Base-by-base conservation (phyloP, 2,888 invertebrate genomes). In the Rugalucina vietnamica region DNA sequence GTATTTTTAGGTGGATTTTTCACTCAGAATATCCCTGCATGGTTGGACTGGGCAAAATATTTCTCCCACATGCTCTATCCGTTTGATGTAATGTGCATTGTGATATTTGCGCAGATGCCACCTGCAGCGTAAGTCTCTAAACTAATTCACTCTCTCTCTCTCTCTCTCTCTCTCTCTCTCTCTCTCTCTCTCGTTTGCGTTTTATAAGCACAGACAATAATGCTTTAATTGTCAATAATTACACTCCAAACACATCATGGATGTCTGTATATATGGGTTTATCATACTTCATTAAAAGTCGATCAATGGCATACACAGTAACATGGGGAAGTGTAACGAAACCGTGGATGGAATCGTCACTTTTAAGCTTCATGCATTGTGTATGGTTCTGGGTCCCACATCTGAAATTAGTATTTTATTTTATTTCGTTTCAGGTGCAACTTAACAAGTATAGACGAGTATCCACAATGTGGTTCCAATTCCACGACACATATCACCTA, bases 61-160 rank as follows among this genome's bases (percentile, higher is more conserved):
- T 18, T 90, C 12, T 90, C 90, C 0, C 54, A 89, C 18, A 76
- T 90, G 96, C 97, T 96, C 96, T 97, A 97, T 94, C 97, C 97
- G 81, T 97, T 97, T 95, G 97, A 97, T 93, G 97, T 97, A 94
- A 97, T 97, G 97, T 97, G 97, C 94, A 97, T 97, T 88, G 96
- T 97, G 65, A 97, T 97, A 94, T 97, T 97, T 92, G 96, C 96
- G 84, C 96, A 97, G 93, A 97, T 97, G 90, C 96, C 96, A 87
- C 96, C 96, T 69, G 96, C 97, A 89, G 94, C 95, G 97, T 97
- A 95, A 96, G 96, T 76, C 32, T n/a, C n/a, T n/a, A n/a, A n/a
- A n/a, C n/a, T n/a, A n/a, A n/a, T n/a, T n/a, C n/a, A n/a, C n/a
- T n/a, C n/a, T n/a, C n/a, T n/a, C n/a, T n/a, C n/a, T n/a, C n/a